Evolutionary conservation across 2,888 invertebrate species (phyloP).

Genomic region (Drosophila cognata): DNA sequence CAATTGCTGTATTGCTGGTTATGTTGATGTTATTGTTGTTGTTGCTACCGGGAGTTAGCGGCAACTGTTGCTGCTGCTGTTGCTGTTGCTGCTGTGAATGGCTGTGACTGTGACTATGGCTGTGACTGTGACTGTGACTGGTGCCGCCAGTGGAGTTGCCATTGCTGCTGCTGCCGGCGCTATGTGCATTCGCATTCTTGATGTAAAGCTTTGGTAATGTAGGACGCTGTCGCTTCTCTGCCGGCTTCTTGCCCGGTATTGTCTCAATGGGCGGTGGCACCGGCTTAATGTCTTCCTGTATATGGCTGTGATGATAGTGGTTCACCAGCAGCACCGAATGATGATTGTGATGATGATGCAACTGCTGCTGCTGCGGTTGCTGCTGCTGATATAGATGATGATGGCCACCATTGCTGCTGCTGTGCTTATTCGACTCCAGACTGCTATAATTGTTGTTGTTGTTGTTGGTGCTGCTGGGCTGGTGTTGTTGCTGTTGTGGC

Average conservation of each 20-base stretch:
- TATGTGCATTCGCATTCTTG: constrained; percentile 88
- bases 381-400: constrained; percentile 80
- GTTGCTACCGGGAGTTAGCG: constrained; percentile 46
- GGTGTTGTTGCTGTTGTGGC: constrained; percentile 46
- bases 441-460: constrained; percentile 82
- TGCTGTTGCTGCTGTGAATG: constrained; percentile 46
- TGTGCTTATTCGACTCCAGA: constrained; percentile 33
- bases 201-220: constrained; percentile 91
- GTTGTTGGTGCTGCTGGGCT: constrained; percentile 79
- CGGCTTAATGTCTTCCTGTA: constrained; percentile 89
- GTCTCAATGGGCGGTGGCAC: constrained; percentile 97
- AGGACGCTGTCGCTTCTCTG: constrained; percentile 91
- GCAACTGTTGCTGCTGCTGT: constrained; percentile 51
- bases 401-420: constrained; percentile 60
- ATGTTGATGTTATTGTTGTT: constrained; percentile 33
- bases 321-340: constrained; percentile 69
- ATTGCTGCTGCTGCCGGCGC: constrained; percentile 81
- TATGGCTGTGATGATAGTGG: constrained; percentile 86
- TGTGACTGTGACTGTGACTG: constrained; percentile 69
- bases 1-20: constrained; percentile 59
- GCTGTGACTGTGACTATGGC: constrained; percentile 50
- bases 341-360: constrained; percentile 68
- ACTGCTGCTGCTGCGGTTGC: constrained; percentile 79
- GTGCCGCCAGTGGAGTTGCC: constrained; percentile 72
- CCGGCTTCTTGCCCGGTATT: constrained; percentile 93